These are phyloP conservation scores for Geodia barretti DNA, from an alignment of 37 sponge, comb jelly and placozoan species.

Conservation along the genomic window DNA sequence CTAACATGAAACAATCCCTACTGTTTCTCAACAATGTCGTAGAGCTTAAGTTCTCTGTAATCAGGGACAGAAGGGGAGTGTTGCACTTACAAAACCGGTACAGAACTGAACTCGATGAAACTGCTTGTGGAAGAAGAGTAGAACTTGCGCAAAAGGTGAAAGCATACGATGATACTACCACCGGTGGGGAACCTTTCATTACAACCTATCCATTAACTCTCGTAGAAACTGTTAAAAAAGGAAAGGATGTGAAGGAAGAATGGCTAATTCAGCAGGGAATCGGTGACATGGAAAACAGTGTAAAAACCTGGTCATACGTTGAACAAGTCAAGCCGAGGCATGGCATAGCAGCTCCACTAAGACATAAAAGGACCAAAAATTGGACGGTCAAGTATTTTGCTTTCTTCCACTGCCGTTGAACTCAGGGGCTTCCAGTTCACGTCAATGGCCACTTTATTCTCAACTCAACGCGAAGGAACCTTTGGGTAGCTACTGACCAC, in stretches of 20 bases:
- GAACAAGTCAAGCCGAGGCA: conserved; percentile 48
- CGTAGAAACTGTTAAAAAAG: not conserved
- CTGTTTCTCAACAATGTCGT: conserved; percentile 48
- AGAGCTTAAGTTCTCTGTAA: conserved; percentile 32
- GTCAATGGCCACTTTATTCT: conserved; percentile 79
- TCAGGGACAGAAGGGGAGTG: conserved; percentile 1
- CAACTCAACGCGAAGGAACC: conserved; percentile 52
- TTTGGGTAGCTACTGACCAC: conserved; percentile 35
- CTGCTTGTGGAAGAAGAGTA: not conserved
- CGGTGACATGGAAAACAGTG: conserved; percentile 30
- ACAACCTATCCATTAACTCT: conserved; percentile 22
- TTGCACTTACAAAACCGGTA: too few species aligned
- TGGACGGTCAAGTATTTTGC: conserved; percentile 52
- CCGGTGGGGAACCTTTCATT: not conserved
- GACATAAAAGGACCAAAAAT: not conserved
- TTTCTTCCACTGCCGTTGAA: conserved; percentile 74
- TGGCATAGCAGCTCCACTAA: conserved; percentile 51
- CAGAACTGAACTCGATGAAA: not conserved
- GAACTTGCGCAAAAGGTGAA: not conserved
- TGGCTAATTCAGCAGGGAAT: conserved; percentile 73
- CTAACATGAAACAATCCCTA: conserved; percentile 40
- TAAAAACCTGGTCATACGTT: conserved; percentile 31
- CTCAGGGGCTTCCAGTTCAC: conserved; percentile 61
- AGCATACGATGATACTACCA: not conserved
- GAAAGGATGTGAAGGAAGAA: conserved; percentile 7